A percentile compares a stretch with the other conserved stretches of the same genome.
Conservation (phyloP, 2,113 vertebrate genomes). For the Tychaedon coryphoeus region DNA sequence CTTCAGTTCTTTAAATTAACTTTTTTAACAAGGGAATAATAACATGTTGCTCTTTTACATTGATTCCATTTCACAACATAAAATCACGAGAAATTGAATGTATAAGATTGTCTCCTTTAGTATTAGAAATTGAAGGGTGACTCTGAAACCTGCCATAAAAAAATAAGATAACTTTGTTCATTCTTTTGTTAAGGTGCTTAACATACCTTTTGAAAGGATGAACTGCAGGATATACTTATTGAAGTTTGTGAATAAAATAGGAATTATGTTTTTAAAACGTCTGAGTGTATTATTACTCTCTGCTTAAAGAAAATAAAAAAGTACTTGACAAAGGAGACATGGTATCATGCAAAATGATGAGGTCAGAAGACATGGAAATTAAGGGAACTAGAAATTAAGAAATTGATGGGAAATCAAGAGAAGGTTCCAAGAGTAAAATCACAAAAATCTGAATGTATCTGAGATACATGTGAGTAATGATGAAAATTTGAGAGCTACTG, state of each 20-base stretch:
- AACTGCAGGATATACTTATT: neutral
- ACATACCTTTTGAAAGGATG: neutral
- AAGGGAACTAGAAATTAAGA: neutral
- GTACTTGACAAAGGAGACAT: neutral
- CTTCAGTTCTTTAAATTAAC: neutral
- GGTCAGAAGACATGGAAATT: neutral
- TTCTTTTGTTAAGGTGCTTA: neutral
- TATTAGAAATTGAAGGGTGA: neutral
- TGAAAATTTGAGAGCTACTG: neutral
- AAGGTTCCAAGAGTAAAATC: neutral
- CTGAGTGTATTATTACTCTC: neutral
- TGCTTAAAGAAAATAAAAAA: neutral
- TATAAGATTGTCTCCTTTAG: neutral
- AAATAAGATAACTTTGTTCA: neutral
- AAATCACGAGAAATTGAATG: neutral
- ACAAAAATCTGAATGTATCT: neutral
- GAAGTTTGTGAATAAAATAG: neutral
- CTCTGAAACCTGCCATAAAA: neutral
- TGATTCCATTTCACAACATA: neutral
- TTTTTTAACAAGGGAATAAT: neutral
- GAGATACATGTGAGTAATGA: neutral
- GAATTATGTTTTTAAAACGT: neutral
- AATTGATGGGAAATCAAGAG: neutral
- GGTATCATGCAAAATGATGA: neutral
- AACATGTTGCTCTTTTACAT: neutral